These are phyloP conservation scores for Himalopsyche japonica DNA, from an alignment of 2,888 invertebrate species.

Conservation along the genomic window DNA sequence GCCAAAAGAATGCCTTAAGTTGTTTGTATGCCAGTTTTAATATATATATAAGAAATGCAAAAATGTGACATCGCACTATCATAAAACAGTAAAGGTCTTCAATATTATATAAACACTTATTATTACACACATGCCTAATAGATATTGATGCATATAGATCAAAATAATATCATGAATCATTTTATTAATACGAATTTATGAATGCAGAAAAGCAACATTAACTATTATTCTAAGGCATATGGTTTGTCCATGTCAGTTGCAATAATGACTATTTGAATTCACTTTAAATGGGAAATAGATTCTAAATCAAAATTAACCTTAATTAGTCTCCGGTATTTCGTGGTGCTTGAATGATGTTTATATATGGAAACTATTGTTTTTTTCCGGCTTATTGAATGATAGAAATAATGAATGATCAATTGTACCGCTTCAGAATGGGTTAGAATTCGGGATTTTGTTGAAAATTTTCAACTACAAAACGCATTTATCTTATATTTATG, in stretches of 20 bases:
- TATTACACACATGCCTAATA: too few species aligned
- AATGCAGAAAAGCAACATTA: too few species aligned
- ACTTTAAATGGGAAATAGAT: background rate
- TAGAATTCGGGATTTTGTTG: too few species aligned
- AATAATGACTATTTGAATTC: background rate
- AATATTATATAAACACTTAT: too few species aligned
- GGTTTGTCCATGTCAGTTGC: too few species aligned
- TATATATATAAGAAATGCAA: background rate
- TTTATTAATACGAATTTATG: too few species aligned
- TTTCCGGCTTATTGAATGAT: background rate
- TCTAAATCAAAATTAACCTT: background rate
- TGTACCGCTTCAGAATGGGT: background rate
- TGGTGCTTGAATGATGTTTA: background rate
- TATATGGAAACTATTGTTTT: background rate
- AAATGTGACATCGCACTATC: background rate
- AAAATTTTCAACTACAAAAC: background rate
- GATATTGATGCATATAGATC: too few species aligned
- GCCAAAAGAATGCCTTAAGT: constrained; percentile 72
- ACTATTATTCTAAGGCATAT: too few species aligned
- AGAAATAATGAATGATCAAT: background rate
- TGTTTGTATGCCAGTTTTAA: background rate
- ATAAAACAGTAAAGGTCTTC: background rate
- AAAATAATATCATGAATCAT: too few species aligned
- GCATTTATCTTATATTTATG: background rate
- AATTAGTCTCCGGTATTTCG: background rate